These are phyloP conservation scores for Hypomecis punctinalis DNA, from an alignment of 2,888 invertebrate species.

Conservation along the genomic window DNA sequence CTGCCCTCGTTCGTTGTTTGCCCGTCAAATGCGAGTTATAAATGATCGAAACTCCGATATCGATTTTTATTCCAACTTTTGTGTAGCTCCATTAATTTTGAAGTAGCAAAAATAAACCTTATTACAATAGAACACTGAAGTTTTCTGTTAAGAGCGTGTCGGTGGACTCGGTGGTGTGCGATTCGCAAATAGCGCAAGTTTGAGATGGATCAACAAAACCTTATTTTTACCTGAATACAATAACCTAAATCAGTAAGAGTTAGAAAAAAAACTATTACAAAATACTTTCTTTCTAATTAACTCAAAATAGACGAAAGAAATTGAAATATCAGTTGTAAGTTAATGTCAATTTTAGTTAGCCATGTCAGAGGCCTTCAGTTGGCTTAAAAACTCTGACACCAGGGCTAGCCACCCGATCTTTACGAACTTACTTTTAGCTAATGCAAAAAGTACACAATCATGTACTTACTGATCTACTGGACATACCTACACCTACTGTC, in stretches of 20 bases:
- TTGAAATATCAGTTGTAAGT: too few species aligned
- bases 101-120: constrained; percentile 44
- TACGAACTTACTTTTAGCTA: too few species aligned
- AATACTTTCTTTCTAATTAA: too few species aligned
- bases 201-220: constrained; percentile 48
- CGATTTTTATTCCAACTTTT: constrained; percentile 63
- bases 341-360: too few species aligned
- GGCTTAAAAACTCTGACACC: too few species aligned
- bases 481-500: too few species aligned
- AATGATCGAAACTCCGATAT: constrained; percentile 82
- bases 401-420: too few species aligned
- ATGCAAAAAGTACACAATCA: too few species aligned
- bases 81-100: constrained; percentile 40
- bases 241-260: constrained; percentile 42
- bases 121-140: background rate
- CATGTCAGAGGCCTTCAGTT: too few species aligned
- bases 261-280: constrained; percentile 26
- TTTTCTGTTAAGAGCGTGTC: background rate
- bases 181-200: constrained; percentile 13
- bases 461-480: too few species aligned
- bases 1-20: constrained; percentile 66
- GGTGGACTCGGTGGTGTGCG: background rate
- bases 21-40: constrained; percentile 79
- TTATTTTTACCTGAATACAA: constrained; percentile 70
- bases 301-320: too few species aligned